Conservation (phyloP, 2,113 vertebrate genomes). For the Petrocephalus zakoni region DNA sequence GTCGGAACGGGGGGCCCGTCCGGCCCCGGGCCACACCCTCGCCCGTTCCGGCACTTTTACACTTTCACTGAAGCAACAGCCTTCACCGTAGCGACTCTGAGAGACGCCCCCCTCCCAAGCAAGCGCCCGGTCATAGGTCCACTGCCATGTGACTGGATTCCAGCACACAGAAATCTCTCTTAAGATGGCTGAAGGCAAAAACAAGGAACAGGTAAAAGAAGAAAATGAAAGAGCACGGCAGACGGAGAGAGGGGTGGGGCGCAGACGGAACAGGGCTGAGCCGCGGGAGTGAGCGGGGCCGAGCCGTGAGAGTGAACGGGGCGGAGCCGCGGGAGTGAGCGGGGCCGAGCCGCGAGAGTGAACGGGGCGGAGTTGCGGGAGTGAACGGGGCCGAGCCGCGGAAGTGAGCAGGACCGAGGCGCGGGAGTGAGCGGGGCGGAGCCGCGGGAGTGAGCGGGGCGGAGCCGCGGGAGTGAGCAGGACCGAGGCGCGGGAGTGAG, state of each 20-base stretch:
- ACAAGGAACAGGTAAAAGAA: not conserved
- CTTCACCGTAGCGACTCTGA: not conserved
- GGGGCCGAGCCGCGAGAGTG: not conserved
- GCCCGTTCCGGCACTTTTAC: not conserved
- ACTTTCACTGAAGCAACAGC: not conserved
- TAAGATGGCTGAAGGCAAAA: not conserved
- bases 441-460: not conserved
- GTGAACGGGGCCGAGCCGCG: not conserved
- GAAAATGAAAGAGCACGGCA: not conserved
- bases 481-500: not conserved
- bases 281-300: not conserved
- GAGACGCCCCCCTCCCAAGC: not conserved
- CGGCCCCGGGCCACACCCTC: not conserved
- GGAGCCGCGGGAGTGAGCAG: not conserved
- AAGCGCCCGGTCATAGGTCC: not conserved
- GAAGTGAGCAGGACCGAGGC: not conserved
- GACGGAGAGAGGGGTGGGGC: not conserved
- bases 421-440: not conserved
- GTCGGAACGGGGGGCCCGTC: not conserved
- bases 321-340: not conserved
- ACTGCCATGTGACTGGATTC: not conserved
- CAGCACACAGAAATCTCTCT: not conserved
- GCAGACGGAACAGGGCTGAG: not conserved
- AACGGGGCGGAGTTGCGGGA: not conserved
- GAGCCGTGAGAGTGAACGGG: not conserved